These are phyloP conservation scores for Drosophila rufa DNA, from an alignment of 1,140 invertebrate genomes.

Conservation along the genomic window DNA sequence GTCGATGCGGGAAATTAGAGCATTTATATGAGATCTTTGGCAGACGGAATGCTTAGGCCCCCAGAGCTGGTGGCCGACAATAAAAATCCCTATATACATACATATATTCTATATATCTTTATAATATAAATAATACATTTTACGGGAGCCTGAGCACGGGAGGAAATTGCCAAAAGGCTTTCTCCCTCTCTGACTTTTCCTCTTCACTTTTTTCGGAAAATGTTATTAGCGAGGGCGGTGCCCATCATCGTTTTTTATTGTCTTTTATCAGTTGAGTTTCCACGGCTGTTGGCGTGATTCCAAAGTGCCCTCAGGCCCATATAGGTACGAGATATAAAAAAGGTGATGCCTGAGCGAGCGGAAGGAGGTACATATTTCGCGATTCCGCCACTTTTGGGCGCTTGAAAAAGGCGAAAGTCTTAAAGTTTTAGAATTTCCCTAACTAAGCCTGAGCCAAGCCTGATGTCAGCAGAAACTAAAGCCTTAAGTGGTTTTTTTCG, in stretches of 20 bases:
- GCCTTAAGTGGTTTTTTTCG: slow-evolving; percentile 4
- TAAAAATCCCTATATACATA: slow-evolving; percentile 33
- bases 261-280: slow-evolving; percentile 57
- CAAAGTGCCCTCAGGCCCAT: slow-evolving; percentile 25
- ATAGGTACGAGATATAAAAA: slow-evolving; percentile 1
- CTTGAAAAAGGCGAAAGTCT: background rate
- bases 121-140: slow-evolving; percentile 57
- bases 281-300: slow-evolving; percentile 30
- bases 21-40: slow-evolving; percentile 48
- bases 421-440: slow-evolving; percentile 2
- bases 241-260: slow-evolving; percentile 54
- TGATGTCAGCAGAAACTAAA: slow-evolving; percentile 13
- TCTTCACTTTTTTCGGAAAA: slow-evolving; percentile 31
- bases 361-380: background rate
- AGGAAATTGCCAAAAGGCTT: slow-evolving; percentile 40
- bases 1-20: slow-evolving; percentile 71
- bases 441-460: background rate
- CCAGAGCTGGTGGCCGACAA: slow-evolving; percentile 23
- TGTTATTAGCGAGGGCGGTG: slow-evolving; percentile 41
- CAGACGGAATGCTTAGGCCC: slow-evolving; percentile 16
- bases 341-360: slow-evolving; percentile 11
- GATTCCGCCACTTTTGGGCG: background rate
- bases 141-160: slow-evolving; percentile 5
- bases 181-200: slow-evolving; percentile 5
- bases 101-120: slow-evolving; percentile 26